Base-by-base conservation (phyloP, 2,113 vertebrate species). In the Gadus macrocephalus region DNA sequence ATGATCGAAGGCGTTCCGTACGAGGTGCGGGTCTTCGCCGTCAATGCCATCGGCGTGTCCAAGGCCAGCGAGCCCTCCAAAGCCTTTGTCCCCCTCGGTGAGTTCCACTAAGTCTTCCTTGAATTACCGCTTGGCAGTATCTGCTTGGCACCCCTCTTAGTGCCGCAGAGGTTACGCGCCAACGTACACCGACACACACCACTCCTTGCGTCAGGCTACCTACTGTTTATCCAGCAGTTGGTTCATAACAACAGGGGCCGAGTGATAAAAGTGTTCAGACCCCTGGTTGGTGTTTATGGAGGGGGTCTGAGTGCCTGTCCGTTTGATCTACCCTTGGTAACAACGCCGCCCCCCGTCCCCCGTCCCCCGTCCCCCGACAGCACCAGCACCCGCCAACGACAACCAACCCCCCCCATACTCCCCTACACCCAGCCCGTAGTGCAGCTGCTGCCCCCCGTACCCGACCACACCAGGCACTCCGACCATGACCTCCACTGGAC, bases 1-100 rank as follows among this genome's bases (percentile, higher is more conserved):
- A 99, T 99, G 97, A 98, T 99, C 86, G 97, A 99, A 90, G 97
- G 97, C 1, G 96, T 98, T 73, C 95, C 97, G 5, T 99, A 99
- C 0, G 97, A 99, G 85, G 95, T 97, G 61, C 93, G 97, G 1
- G 91, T 99, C 77, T 98, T 98, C 87, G 97, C 97, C 0, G 94
- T 99, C 64, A 99, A 99, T 62, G 93, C 96, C 58, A 93, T 99
- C 0, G 97, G 97, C 12, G 94, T 92, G 76, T 99, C 97, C 77
- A 98, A 94, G 83, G 94, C 97, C 78, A 99, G 97, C 55, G 93
- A 94, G 86, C 97, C 97, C 7, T 98, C 96, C 1, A 98, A 93
- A 86, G 90, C 97, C 62, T 99, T 99, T 73, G 91, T 95, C 71
- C 97, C 97, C 53, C 86, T 99, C 20, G 97, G 97, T 99, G 83